phyloP scores from a whole-genome alignment of 1,140 invertebrate genomes.

The Calephelis nemesis region DNA sequence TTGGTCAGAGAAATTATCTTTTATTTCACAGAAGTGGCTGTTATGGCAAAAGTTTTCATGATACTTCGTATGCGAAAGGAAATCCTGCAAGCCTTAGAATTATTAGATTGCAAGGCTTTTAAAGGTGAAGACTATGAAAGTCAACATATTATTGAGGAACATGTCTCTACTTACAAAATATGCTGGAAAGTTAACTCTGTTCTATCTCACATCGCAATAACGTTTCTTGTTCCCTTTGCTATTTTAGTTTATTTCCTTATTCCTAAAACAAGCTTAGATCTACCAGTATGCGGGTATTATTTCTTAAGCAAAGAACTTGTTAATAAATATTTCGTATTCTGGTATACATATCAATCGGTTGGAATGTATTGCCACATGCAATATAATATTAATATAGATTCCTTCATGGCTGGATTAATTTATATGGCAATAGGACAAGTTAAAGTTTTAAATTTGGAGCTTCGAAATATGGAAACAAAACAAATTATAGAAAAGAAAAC shows the following conservation, averaged over 20 bases:
- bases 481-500: too few species aligned
- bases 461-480: conserved; percentile 31
- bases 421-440: conserved; percentile 47
- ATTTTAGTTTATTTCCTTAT: conserved; percentile 42
- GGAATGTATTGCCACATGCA: conserved; percentile 58
- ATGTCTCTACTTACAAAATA: conserved; percentile 38
- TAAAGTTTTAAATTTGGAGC: conserved; percentile 39
- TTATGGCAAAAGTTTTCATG: conserved; percentile 47
- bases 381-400: conserved; percentile 56
- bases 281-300: conserved; percentile 61
- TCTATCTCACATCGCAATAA: conserved; percentile 44
- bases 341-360: conserved; percentile 50
- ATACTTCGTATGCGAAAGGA: conserved; percentile 45
- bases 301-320: conserved; percentile 45
- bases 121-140: conserved; percentile 37
- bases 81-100: conserved; percentile 41
- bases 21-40: conserved; percentile 51
- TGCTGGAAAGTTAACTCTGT: conserved; percentile 39
- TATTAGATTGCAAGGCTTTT: conserved; percentile 46
- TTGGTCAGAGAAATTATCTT: conserved; percentile 55
- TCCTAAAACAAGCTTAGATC: conserved; percentile 34
- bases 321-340: conserved; percentile 43
- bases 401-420: conserved; percentile 52
- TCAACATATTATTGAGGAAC: conserved; percentile 38
- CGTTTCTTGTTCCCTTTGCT: conserved; percentile 37